Base-by-base conservation (phyloP, 2,888 invertebrate species). In the Dynastes grantii region DNA sequence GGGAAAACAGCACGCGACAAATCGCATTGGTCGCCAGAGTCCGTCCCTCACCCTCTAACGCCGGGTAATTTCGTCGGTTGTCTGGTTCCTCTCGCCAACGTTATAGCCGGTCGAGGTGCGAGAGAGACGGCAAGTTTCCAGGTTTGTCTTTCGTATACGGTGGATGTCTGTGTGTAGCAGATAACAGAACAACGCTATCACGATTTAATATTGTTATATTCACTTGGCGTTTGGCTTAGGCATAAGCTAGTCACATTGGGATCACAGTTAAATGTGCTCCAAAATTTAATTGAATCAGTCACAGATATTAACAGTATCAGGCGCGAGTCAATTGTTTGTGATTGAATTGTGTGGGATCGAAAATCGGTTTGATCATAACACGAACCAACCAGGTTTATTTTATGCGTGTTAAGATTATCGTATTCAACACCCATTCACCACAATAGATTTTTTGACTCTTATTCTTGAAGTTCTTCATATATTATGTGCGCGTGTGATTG, bases 191-290 rank as follows among this genome's bases (percentile, higher is more conserved):
- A 88, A 88, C 88, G 88, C 88, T 89, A 89, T 89, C 89, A 89
- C 87, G 87, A 87, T 88, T 88, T 89, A 89, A 89, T 89, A 87
- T 88, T 86, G 89, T 89, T 89, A 89, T 89, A 89, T 87, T 89
- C 89, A 89, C 89, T 89, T 88, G 88, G 87, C 87, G 88, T 88
- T 88, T 87, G 88, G 88, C 89, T 88, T 87, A 88, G 88, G 88
- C 88, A 88, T 89, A 89, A 89, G 89, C 88, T 87, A 89, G 89
- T 88, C 88, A 88, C 87, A 88, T 89, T 88, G 87, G 87, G 88
- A 88, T 88, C 86, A 85, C 84, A 87, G 87, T 87, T 88, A 87
- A 87, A 86, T 87, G 85, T 87, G 86, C 87, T 87, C 87, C 88
- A 85, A 87, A 88, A 88, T 88, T 87, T 89, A 89, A 89, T 89